Conservation (phyloP, 2,113 vertebrate species). For the Callionymus lyra region DNA sequence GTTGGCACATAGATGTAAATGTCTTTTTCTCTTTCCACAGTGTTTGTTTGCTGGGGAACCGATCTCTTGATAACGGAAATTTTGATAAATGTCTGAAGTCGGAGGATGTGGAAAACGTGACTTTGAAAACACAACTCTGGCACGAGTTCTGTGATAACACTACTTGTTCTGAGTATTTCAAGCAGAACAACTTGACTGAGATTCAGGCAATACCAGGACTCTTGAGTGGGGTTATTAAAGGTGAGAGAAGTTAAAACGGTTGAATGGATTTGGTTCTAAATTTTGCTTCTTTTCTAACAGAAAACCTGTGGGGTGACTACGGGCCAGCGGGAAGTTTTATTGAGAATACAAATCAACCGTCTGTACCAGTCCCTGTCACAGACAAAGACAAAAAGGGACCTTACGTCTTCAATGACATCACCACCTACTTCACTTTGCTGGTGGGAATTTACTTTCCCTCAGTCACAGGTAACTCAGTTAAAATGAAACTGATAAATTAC, state of each 20-base stretch:
- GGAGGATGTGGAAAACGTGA: slow-evolving; percentile 48
- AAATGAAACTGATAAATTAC: neutral
- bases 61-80: slow-evolving; percentile 62
- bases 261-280: neutral
- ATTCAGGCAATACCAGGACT: slow-evolving; percentile 81
- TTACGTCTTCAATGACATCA: slow-evolving; percentile 80
- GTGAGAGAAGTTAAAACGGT: slow-evolving; percentile 43
- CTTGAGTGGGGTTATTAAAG: slow-evolving; percentile 71
- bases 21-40: slow-evolving; percentile 44
- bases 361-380: slow-evolving; percentile 36
- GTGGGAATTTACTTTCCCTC: slow-evolving; percentile 97
- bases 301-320: slow-evolving; percentile 86
- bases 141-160: slow-evolving; percentile 71
- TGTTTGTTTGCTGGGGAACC: slow-evolving; percentile 85
- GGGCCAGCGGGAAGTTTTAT: slow-evolving; percentile 59
- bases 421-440: slow-evolving; percentile 85
- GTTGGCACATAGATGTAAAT: too few species aligned
- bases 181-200: slow-evolving; percentile 75
- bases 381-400: slow-evolving; percentile 11
- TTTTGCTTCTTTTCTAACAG: slow-evolving; percentile 45
- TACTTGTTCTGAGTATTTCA: slow-evolving; percentile 79
- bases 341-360: slow-evolving; percentile 64
- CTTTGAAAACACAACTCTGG: slow-evolving; percentile 65
- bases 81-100: slow-evolving; percentile 75
- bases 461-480: slow-evolving; percentile 77